phyloP scores from a whole-genome alignment of 2,888 invertebrate species.

The Plagodis dolabraria region DNA sequence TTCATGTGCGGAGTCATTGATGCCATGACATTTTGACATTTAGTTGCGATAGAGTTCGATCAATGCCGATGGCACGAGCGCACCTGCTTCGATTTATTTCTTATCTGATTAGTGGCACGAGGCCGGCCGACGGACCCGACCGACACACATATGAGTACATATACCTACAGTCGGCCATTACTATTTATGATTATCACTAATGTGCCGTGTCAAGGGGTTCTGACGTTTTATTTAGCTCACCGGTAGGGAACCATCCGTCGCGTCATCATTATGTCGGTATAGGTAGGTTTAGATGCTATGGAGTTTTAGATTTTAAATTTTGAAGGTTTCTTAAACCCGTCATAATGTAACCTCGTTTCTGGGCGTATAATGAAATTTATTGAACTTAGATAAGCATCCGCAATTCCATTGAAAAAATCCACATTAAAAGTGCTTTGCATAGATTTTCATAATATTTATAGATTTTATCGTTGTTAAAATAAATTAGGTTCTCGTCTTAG shows the following conservation, averaged over 20 bases:
- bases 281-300: neutral
- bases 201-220: slow-evolving; percentile 38
- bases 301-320: neutral
- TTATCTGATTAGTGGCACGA: slow-evolving; percentile 72
- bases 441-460: no score
- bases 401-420: no score
- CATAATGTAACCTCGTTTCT: no score
- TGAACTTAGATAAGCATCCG: no score
- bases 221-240: slow-evolving; percentile 22
- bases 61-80: slow-evolving; percentile 50
- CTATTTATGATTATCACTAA: slow-evolving; percentile 44
- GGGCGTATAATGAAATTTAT: no score
- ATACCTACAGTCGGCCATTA: slow-evolving; percentile 12
- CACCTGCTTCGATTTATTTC: slow-evolving; percentile 66
- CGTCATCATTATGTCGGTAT: slow-evolving; percentile 5
- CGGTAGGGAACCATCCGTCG: slow-evolving; percentile 11
- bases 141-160: slow-evolving; percentile 23
- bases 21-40: slow-evolving; percentile 53
- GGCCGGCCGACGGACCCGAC: slow-evolving; percentile 55
- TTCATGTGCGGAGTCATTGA: slow-evolving; percentile 28
- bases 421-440: no score
- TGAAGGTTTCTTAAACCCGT: no score
- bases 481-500: no score
- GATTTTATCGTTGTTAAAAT: no score
- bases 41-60: slow-evolving; percentile 34